Percentiles rank a stretch among this genome's conserved stretches.
Evolutionary conservation across 2,797 vertebrate genomes (phyloP).

Genomic region (Gambusia yucatana): DNA sequence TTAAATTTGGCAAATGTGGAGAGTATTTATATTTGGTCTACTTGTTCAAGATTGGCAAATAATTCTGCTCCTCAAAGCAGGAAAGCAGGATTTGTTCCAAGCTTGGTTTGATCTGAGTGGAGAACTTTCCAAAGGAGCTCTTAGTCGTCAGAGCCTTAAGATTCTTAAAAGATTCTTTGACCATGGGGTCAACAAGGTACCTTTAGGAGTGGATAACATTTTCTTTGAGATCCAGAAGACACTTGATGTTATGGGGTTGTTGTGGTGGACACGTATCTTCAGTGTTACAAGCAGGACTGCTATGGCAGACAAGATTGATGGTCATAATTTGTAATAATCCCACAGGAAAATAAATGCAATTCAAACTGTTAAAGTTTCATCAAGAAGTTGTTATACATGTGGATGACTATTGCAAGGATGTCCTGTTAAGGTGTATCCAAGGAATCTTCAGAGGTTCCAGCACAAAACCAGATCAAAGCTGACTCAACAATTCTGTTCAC

Average conservation of each 20-base stretch:
- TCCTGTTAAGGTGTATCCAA: background rate
- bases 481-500: background rate
- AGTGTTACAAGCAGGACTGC: background rate
- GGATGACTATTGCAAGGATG: background rate
- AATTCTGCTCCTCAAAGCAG: background rate
- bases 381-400: background rate
- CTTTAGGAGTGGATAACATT: background rate
- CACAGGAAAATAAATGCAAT: background rate
- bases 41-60: background rate
- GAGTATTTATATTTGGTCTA: background rate
- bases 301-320: background rate
- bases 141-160: background rate
- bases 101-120: background rate
- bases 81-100: background rate
- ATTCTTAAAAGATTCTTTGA: background rate
- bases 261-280: background rate
- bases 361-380: background rate
- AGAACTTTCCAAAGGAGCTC: background rate
- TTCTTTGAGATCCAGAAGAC: background rate
- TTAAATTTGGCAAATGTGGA: background rate
- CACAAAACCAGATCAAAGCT: background rate
- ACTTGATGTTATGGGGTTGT: background rate
- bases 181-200: background rate
- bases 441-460: background rate
- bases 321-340: background rate